phyloP scores from a whole-genome alignment of 2,888 invertebrate genomes.

The Halictus quadricinctus region DNA sequence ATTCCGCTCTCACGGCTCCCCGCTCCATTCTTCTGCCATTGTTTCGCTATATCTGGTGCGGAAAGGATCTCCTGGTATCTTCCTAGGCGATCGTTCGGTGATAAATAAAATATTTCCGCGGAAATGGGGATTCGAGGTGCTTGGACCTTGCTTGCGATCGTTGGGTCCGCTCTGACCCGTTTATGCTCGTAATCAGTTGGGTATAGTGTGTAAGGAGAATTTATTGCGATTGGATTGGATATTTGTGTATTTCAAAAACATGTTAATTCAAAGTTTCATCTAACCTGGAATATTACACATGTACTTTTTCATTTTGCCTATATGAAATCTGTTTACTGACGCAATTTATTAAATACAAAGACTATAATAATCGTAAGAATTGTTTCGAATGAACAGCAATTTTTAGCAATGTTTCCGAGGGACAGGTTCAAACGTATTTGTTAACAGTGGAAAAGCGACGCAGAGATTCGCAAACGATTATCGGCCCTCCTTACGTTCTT shows the following conservation, averaged over 20 bases:
- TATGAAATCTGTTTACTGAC: no score
- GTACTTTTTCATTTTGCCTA: no score
- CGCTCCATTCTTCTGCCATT: not conserved
- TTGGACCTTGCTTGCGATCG: not conserved
- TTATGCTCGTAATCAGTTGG: not conserved
- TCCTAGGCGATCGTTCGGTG: not conserved
- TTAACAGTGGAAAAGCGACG: not conserved
- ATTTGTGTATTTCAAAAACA: no score
- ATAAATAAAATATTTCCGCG: not conserved
- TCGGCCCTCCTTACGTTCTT: not conserved
- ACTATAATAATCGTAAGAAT: no score
- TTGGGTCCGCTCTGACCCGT: not conserved
- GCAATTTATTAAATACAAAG: no score
- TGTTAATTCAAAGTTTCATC: no score
- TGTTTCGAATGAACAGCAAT: not conserved
- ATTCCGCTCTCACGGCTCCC: not conserved
- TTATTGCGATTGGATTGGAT: no score
- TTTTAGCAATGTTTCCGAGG: not conserved
- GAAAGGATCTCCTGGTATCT: not conserved
- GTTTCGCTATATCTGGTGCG: not conserved
- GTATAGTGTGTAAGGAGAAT: no score
- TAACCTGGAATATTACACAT: no score
- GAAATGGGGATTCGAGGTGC: not conserved
- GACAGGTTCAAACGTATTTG: not conserved
- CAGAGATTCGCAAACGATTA: conserved; percentile 23